These are phyloP conservation scores for Amazona guildingii DNA, from an alignment of 2,113 vertebrate species.

Conservation along the genomic window DNA sequence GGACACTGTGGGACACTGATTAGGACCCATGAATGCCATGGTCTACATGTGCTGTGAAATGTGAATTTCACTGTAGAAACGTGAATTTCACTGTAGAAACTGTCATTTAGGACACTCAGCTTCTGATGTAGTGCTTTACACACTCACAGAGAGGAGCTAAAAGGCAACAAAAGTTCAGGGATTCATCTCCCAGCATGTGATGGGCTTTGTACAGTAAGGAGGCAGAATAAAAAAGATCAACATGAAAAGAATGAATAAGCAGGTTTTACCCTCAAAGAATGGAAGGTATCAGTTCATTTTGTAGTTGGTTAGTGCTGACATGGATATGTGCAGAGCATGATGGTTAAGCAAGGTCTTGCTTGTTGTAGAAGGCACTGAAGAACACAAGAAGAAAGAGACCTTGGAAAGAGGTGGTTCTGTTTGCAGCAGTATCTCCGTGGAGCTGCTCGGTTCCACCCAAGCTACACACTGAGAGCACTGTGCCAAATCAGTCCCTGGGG, in stretches of 20 bases:
- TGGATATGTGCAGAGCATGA: not conserved
- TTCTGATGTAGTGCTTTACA: not conserved
- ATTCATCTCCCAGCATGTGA: not conserved
- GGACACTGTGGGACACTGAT: not conserved
- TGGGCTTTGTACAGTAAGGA: not conserved
- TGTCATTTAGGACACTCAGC: not conserved
- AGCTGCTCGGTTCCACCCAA: not conserved
- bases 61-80: not conserved
- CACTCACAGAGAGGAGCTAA: conserved; percentile 11
- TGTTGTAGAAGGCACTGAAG: not conserved
- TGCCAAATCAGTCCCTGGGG: not conserved
- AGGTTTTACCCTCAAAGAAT: not conserved
- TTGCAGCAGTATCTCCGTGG: not conserved
- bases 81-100: not conserved
- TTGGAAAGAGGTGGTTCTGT: not conserved
- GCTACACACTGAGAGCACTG: not conserved
- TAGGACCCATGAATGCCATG: not conserved
- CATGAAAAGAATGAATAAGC: not conserved
- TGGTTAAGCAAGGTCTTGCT: not conserved
- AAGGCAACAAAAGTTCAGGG: conserved; percentile 14
- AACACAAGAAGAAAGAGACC: not conserved
- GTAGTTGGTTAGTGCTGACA: not conserved
- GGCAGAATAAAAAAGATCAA: not conserved
- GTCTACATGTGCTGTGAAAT: not conserved
- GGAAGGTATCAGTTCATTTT: not conserved